Conservation (phyloP, 1,140 invertebrate genomes). For the Gonioctena quinquepunctata region DNA sequence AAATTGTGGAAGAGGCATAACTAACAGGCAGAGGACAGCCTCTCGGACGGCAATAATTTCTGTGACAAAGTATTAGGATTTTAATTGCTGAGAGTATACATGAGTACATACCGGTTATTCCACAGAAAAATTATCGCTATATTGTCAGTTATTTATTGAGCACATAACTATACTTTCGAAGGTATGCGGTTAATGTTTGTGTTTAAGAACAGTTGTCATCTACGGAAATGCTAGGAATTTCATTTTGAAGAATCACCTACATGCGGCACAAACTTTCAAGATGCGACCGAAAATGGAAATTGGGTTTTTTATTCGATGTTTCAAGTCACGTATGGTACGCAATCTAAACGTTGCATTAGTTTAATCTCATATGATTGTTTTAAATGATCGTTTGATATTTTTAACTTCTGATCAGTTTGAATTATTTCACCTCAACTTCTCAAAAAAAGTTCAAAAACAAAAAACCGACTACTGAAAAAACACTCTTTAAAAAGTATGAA, state of each 20-base stretch:
- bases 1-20: constrained; percentile 15
- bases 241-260: neutral
- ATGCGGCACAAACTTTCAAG: neutral
- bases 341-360: too few species aligned
- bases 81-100: neutral
- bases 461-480: too few species aligned
- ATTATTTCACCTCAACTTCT: too few species aligned
- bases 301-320: too few species aligned
- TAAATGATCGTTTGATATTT: too few species aligned
- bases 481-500: too few species aligned
- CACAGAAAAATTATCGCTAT: constrained; percentile 4
- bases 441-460: too few species aligned
- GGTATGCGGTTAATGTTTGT: constrained; percentile 3
- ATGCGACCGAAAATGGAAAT: too few species aligned
- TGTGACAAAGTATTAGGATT: constrained; percentile 14
- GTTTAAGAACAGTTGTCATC: neutral
- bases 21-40: neutral
- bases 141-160: constrained; percentile 17
- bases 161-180: neutral
- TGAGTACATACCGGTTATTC: neutral
- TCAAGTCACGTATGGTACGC: too few species aligned
- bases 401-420: too few species aligned
- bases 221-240: neutral
- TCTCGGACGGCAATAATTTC: constrained; percentile 7
- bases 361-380: too few species aligned